These are phyloP conservation scores for Acanthosoma haemorrhoidale DNA, from an alignment of 2,888 invertebrate genomes.

Conservation along the genomic window DNA sequence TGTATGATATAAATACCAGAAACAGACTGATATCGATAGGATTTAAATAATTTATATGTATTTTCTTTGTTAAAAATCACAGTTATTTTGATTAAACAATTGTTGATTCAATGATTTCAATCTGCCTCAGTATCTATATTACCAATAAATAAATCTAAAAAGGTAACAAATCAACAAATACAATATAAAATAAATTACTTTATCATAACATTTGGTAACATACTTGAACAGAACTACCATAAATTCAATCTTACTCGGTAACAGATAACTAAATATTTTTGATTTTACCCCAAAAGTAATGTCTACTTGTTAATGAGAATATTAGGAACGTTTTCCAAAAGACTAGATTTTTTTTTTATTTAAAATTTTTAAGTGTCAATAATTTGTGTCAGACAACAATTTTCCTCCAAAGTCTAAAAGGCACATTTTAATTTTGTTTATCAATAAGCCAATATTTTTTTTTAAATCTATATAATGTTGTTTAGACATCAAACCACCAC, in stretches of 20 bases:
- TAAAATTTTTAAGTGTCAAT: not conserved
- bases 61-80: slow-evolving; percentile 14
- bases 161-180: slow-evolving; percentile 20
- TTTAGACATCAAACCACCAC: slow-evolving; percentile 19
- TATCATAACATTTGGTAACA: slow-evolving; percentile 35
- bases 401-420: slow-evolving; percentile 23
- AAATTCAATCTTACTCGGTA: slow-evolving; percentile 38
- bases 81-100: slow-evolving; percentile 20
- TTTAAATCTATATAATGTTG: slow-evolving; percentile 6
- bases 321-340: slow-evolving; percentile 31
- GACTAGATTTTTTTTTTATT: slow-evolving; percentile 29
- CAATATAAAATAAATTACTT: slow-evolving; percentile 27
- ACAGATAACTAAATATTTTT: slow-evolving; percentile 25
- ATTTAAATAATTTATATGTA: slow-evolving; percentile 17
- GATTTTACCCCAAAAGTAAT: slow-evolving; percentile 13
- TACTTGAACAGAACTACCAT: slow-evolving; percentile 35
- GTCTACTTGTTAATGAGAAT: slow-evolving; percentile 21
- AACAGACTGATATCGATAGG: not conserved
- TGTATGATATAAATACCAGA: slow-evolving; percentile 11
- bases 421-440: slow-evolving; percentile 20
- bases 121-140: not conserved
- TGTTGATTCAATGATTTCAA: not conserved
- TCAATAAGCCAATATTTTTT: slow-evolving; percentile 17
- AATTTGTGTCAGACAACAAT: slow-evolving; percentile 21
- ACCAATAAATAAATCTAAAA: slow-evolving; percentile 20